phyloP scores from a whole-genome alignment of 2,113 vertebrate genomes.

The Brachyistius frenatus region DNA sequence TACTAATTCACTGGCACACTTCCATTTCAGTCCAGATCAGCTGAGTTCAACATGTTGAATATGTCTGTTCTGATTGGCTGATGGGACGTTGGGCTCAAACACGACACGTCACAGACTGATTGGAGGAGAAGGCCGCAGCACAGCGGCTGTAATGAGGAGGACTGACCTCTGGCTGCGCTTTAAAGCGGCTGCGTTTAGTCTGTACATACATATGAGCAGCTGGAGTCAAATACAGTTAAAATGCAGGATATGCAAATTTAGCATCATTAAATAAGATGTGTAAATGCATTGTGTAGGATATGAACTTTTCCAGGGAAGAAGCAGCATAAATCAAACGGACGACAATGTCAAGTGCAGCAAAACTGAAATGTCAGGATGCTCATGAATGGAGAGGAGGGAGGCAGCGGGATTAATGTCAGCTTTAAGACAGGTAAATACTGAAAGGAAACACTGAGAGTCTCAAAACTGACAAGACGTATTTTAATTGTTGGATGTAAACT shows the following conservation, averaged over 20 bases:
- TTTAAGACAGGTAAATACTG: too few relatives aligned
- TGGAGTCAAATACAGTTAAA: neutral
- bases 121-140: neutral
- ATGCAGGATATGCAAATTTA: conserved; percentile 29
- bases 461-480: too few relatives aligned
- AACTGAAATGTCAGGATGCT: conserved; percentile 24
- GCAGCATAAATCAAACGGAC: conserved; percentile 13
- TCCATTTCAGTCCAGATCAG: neutral
- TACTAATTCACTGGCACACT: conserved; percentile 21
- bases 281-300: conserved; percentile 9
- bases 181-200: too few relatives aligned
- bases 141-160: too few relatives aligned
- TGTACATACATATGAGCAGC: too few relatives aligned
- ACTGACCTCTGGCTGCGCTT: too few relatives aligned
- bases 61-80: too few relatives aligned
- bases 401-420: too few relatives aligned
- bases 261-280: neutral
- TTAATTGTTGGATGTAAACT: too few relatives aligned
- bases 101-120: neutral
- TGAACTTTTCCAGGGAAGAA: neutral
- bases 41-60: conserved; percentile 6
- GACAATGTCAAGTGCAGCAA: neutral
- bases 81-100: too few relatives aligned
- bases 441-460: too few relatives aligned
- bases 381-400: neutral